Conservation (phyloP, 2,888 invertebrate species). For the Petrophora chlorosata region DNA sequence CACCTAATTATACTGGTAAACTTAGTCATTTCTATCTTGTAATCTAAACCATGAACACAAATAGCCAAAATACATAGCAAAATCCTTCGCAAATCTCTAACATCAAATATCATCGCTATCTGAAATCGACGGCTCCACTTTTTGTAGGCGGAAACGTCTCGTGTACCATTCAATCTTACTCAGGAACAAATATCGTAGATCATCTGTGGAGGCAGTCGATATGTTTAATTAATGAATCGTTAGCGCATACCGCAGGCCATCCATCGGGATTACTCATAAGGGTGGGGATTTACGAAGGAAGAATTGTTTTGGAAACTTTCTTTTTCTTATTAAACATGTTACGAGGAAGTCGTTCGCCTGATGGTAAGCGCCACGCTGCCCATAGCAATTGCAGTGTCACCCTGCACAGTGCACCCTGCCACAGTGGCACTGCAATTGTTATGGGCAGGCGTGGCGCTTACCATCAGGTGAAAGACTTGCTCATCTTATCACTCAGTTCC, state of each 20-base stretch:
- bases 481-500: too few relatives aligned
- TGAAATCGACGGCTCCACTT: conserved; percentile 14
- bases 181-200: conserved; percentile 35
- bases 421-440: too few relatives aligned
- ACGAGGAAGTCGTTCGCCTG: not conserved
- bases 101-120: too few relatives aligned
- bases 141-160: conserved; percentile 10
- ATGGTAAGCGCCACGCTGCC: not conserved
- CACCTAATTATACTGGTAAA: too few relatives aligned
- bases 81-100: too few relatives aligned
- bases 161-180: conserved; percentile 27
- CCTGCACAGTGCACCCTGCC: too few relatives aligned
- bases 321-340: not conserved
- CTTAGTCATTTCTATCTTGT: too few relatives aligned
- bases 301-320: not conserved
- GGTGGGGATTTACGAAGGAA: not conserved
- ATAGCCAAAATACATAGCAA: too few relatives aligned
- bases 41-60: too few relatives aligned
- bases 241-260: conserved; percentile 27
- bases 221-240: conserved; percentile 46
- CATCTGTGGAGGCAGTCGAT: conserved; percentile 37
- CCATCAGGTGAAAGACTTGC: too few relatives aligned
- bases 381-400: too few relatives aligned
- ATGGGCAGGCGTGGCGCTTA: too few relatives aligned
- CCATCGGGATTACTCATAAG: conserved; percentile 21